Evolutionary conservation across 2,113 vertebrate species (phyloP).

Genomic region (Oncorhynchus mykiss): DNA sequence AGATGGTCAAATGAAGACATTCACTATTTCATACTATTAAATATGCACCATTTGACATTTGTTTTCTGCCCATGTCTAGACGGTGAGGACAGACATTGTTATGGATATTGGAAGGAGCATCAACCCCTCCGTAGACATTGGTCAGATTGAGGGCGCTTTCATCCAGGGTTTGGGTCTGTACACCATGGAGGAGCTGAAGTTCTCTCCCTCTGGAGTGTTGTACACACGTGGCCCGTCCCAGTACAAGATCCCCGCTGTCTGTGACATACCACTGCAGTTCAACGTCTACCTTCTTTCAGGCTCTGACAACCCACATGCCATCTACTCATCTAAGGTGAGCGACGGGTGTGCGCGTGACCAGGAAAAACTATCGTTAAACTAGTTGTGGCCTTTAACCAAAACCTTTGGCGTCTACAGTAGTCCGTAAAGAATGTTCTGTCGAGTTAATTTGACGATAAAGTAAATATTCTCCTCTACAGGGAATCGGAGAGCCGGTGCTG

Average conservation of each 20-base stretch:
- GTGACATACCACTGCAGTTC: slow-evolving; percentile 71
- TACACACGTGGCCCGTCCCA: slow-evolving; percentile 66
- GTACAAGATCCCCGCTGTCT: slow-evolving; percentile 75
- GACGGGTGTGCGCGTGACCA: background rate
- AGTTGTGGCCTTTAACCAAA: too few relatives aligned
- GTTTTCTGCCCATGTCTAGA: slow-evolving; percentile 58
- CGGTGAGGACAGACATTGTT: slow-evolving; percentile 75
- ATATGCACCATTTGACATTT: background rate
- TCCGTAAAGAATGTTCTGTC: too few relatives aligned
- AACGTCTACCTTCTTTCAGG: slow-evolving; percentile 67
- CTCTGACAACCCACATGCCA: slow-evolving; percentile 67
- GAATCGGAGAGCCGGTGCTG: slow-evolving; percentile 66
- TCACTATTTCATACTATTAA: background rate
- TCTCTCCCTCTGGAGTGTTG: slow-evolving; percentile 71
- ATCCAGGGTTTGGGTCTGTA: slow-evolving; percentile 74
- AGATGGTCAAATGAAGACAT: background rate
- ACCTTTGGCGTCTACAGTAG: too few relatives aligned
- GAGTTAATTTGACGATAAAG: too few relatives aligned
- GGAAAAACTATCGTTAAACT: too few relatives aligned
- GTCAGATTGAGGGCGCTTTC: slow-evolving; percentile 76
- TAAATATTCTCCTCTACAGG: slow-evolving; percentile 44
- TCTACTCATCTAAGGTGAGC: slow-evolving; percentile 76
- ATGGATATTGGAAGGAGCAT: slow-evolving; percentile 75
- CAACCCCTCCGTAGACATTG: slow-evolving; percentile 76
- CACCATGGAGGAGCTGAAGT: slow-evolving; percentile 74